Evolutionary conservation across 2,888 invertebrate genomes (phyloP).

Genomic region (Elysia crispata): DNA sequence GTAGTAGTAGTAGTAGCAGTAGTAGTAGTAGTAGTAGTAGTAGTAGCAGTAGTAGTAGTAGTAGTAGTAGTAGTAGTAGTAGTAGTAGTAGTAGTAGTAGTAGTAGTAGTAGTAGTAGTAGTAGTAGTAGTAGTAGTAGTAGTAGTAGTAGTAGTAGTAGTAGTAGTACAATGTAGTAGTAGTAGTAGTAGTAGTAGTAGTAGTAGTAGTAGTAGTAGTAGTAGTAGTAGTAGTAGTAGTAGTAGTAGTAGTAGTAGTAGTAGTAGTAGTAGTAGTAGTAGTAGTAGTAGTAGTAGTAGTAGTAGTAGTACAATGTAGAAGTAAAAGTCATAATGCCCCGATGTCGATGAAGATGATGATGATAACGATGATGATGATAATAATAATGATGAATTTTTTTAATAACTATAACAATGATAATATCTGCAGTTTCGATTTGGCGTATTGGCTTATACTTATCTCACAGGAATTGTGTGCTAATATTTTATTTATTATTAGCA

Average conservation of each 20-base stretch:
- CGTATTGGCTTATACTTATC: too few species aligned
- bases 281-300: conserved; percentile 25
- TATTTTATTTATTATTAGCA: too few species aligned
- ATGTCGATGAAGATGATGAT: too few species aligned
- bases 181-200: conserved; percentile 35
- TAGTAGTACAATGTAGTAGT: conserved; percentile 11
- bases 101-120: conserved; percentile 24
- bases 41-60: conserved; percentile 11
- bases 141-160: conserved; percentile 31
- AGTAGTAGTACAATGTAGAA: conserved; percentile 22
- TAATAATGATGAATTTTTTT: too few species aligned
- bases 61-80: too few species aligned
- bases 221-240: conserved; percentile 34
- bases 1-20: conserved; percentile 27
- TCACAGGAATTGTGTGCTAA: too few species aligned
- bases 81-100: conserved; percentile 22
- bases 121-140: conserved; percentile 23
- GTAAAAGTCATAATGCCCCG: too few species aligned
- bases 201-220: conserved; percentile 35
- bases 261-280: conserved; percentile 33
- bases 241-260: conserved; percentile 33
- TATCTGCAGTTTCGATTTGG: too few species aligned
- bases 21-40: conserved; percentile 28
- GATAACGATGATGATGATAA: too few species aligned
- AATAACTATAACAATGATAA: too few species aligned